A percentile compares a stretch with the other conserved stretches of the same genome.
These are phyloP conservation scores for Peromyscus nudipes DNA, from an alignment of 2,797 vertebrate species.

Conservation along the genomic window DNA sequence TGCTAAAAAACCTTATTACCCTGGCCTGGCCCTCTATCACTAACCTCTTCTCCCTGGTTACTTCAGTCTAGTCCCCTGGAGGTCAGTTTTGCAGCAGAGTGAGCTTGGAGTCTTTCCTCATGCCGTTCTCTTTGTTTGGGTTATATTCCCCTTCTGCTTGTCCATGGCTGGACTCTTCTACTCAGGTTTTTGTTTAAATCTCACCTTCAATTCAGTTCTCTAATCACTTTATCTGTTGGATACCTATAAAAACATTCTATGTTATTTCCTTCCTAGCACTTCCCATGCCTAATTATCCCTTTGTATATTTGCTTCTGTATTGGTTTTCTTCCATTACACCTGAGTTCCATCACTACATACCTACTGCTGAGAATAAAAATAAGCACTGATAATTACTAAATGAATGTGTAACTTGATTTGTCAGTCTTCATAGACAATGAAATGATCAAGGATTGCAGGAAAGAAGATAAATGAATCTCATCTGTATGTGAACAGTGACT, in stretches of 20 bases:
- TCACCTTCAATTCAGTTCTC: not conserved
- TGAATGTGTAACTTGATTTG: not conserved
- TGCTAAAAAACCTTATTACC: not conserved
- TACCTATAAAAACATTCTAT: not conserved
- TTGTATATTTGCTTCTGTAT: not conserved
- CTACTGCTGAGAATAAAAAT: not conserved
- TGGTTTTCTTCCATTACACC: not conserved
- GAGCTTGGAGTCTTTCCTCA: accelerated
- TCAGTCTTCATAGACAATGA: not conserved
- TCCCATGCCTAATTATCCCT: not conserved
- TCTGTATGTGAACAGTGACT: not conserved
- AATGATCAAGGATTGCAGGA: not conserved
- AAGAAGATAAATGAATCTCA: not conserved
- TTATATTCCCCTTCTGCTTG: not conserved
- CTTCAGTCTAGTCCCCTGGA: too few relatives aligned
- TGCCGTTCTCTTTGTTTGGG: not conserved
- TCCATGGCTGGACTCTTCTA: not conserved
- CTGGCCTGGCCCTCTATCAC: too few relatives aligned
- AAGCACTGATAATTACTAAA: not conserved
- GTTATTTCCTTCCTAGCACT: not conserved
- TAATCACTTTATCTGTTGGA: not conserved
- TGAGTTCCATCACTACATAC: not conserved
- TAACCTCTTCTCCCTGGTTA: not conserved
- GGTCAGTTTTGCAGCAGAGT: not conserved
- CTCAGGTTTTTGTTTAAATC: not conserved